These are phyloP conservation scores for Seriola aureovittata DNA, from an alignment of 2,113 vertebrate species.

Conservation along the genomic window DNA sequence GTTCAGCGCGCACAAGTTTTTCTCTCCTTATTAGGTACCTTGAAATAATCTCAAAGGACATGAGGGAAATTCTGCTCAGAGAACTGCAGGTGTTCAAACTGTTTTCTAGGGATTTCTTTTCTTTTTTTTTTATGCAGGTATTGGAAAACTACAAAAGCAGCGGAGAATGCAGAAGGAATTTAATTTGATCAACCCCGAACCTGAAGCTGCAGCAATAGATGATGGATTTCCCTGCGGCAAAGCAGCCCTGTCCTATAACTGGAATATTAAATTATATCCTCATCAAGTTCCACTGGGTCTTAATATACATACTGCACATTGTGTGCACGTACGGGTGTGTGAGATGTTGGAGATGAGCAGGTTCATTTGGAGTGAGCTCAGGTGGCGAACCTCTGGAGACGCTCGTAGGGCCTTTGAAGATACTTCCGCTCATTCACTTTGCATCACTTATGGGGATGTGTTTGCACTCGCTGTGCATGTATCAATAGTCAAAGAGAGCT, in stretches of 20 bases:
- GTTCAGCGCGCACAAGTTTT: background rate
- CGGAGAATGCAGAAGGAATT: constrained; percentile 27
- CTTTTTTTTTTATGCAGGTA: background rate
- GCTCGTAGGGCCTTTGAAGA: constrained; percentile 38
- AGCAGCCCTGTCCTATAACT: constrained; percentile 32
- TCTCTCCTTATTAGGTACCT: background rate
- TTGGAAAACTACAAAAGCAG: constrained; percentile 33
- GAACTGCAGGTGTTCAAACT: background rate
- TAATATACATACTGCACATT: constrained; percentile 23
- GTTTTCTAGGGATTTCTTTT: constrained; percentile 26
- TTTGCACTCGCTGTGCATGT: background rate
- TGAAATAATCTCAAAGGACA: constrained; percentile 38
- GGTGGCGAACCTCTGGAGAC: constrained; percentile 60
- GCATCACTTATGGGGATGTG: constrained; percentile 3
- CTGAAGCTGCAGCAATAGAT: constrained; percentile 18
- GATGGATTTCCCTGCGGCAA: constrained; percentile 23
- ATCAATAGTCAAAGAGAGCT: background rate
- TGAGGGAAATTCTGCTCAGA: background rate
- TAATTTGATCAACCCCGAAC: constrained; percentile 35
- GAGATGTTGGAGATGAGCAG: constrained; percentile 28
- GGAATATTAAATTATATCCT: constrained; percentile 38
- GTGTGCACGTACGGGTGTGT: background rate
- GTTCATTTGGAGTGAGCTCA: constrained; percentile 38
- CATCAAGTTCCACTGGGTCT: constrained; percentile 34
- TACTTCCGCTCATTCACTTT: constrained; percentile 20